Conservation (phyloP, 1,140 invertebrate genomes). For the Temnothorax curvispinosus region DNA sequence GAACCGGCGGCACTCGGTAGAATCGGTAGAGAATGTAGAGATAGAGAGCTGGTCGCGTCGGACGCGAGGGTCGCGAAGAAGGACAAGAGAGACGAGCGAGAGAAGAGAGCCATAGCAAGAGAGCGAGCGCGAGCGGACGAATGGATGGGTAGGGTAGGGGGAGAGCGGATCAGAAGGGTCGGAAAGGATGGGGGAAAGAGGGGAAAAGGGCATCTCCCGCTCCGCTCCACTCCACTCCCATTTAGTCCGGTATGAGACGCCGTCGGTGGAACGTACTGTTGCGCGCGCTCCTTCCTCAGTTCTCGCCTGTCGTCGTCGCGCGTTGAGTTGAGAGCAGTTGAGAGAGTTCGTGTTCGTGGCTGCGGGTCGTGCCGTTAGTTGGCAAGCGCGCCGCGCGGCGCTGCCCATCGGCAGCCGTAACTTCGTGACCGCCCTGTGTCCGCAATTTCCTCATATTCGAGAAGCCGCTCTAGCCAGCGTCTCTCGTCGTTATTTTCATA, state of each 20-base stretch:
- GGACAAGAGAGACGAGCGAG: slow-evolving; percentile 52
- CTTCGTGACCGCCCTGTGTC: slow-evolving; percentile 37
- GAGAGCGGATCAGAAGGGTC: slow-evolving; percentile 63
- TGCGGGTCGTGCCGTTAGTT: slow-evolving; percentile 52
- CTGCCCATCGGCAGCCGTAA: slow-evolving; percentile 49
- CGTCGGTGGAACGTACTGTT: slow-evolving; percentile 40
- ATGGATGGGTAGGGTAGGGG: slow-evolving; percentile 22
- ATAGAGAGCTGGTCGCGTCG: slow-evolving; percentile 44
- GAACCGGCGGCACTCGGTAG: slow-evolving; percentile 54
- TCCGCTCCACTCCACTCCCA: slow-evolving; percentile 48
- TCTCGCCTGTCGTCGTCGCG: slow-evolving; percentile 15
- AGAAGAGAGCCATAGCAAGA: slow-evolving; percentile 18
- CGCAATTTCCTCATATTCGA: neutral
- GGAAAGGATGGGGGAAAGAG: slow-evolving; percentile 15
- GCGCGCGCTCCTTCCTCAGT: slow-evolving; percentile 27
- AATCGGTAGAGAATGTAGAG: too few species aligned
- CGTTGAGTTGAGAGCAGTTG: slow-evolving; percentile 4
- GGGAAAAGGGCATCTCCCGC: slow-evolving; percentile 72
- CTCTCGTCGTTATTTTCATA: neutral
- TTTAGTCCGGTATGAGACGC: slow-evolving; percentile 71
- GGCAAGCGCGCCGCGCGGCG: slow-evolving; percentile 53
- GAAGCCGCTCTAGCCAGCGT: neutral
- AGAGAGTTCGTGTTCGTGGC: neutral
- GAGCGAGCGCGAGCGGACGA: neutral
- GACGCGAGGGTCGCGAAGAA: slow-evolving; percentile 48